Evolutionary conservation across 2,797 vertebrate species (phyloP), one percentile per base, ranked within the genome.

Genomic region (Paratrypauchen microcephalus): DNA sequence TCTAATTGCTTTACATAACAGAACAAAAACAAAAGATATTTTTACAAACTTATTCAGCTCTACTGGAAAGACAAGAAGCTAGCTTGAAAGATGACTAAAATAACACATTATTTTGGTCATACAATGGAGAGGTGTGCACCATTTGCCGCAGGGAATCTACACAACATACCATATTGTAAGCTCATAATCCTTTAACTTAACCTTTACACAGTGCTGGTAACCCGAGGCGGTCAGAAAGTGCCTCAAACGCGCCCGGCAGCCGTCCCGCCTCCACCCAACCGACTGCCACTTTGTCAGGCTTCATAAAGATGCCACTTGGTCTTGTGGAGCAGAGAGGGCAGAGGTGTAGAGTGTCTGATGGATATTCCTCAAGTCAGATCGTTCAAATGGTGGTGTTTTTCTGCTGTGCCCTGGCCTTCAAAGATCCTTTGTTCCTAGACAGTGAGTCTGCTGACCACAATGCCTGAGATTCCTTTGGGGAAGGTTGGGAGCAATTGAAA

Each of bases 231-330:
- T 79, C 71, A 1, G 70, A 58, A 70, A 85, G 83, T 36, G 57
- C 86, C 75, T 82, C 80, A 86, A 88, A 91, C 81, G 84, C 73
- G 81, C 81, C 77, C 81, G 65, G 78, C 86, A 88, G 85, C 73
- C 82, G 70, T 70, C 58, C 56, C 15, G 66, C 65, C 70, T 77
- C 75, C 60, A 66, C 32, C 3, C 59, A 66, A 71, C 74, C 15
- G 70, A 84, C 86, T 81, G 75, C 82, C 82, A 82, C 85, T 87
- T 86, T 86, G 80, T 92, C 85, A 84, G 78, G 79, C 77, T 80
- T 87, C 87, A 78, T 92, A 89, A 91, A 92, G 77, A 87, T 84
- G 86, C 87, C 89, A 87, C 84, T 73, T 65, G 73, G 75, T 82
- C 76, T 76, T 85, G 85, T 82, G 82, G 74, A 69, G 77, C 80